Percentiles rank a stretch among this genome's conserved stretches.
Conservation (phyloP, 2,113 vertebrate genomes). For the Nothoprocta perdicaria region DNA sequence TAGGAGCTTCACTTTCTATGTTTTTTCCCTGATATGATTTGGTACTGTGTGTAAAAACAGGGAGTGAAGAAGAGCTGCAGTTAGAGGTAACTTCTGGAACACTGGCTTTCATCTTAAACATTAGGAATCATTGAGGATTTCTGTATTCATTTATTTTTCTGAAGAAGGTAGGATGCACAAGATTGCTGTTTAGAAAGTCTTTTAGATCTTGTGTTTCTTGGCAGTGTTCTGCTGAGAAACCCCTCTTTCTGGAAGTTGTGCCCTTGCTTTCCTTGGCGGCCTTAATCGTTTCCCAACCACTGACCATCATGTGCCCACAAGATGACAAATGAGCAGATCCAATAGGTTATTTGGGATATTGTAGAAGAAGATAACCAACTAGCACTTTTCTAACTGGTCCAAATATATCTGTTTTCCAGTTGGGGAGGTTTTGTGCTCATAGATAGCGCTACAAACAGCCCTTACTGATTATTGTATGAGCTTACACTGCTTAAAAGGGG, state of each 20-base stretch:
- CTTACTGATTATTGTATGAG: background rate
- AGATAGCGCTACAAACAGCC: background rate
- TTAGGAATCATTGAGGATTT: background rate
- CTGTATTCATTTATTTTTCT: background rate
- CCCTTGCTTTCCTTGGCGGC: background rate
- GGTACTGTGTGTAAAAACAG: background rate
- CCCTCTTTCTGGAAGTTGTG: background rate
- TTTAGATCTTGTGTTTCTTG: background rate
- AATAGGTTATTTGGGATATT: fast-evolving
- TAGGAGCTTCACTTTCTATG: background rate
- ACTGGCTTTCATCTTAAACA: background rate
- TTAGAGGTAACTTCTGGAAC: background rate
- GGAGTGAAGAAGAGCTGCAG: background rate
- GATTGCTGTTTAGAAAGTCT: background rate
- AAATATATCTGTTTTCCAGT: background rate
- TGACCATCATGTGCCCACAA: background rate
- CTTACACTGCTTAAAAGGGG: background rate
- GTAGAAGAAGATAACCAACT: background rate
- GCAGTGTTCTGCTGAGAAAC: background rate
- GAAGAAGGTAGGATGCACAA: background rate
- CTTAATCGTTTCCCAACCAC: background rate
- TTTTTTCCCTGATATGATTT: background rate
- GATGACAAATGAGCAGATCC: background rate
- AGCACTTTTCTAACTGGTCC: background rate
- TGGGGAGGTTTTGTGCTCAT: background rate